Base-by-base conservation (phyloP, 2,888 invertebrate species). In the Acholoe squamosa region DNA sequence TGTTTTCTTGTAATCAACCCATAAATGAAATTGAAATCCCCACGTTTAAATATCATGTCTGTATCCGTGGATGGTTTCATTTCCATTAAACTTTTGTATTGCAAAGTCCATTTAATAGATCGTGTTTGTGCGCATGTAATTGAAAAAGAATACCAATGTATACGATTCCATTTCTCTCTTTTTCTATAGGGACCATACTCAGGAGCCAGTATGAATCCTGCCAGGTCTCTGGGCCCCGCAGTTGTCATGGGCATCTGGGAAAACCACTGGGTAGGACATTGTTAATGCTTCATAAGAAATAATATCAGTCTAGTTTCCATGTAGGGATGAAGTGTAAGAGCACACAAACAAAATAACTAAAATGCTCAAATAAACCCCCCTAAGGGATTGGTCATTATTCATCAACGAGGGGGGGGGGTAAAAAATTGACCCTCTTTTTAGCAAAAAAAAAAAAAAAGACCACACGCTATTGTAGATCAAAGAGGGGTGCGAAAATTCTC, bases 171-270 rank as follows among this genome's bases (percentile, higher is more conserved):
- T 67, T 16, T 67, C 67, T 67, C 67, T 19, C 7, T 67, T n/a
- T 7, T 67, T 28, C 0, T 54, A 16, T 28, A 88, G 88, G 28
- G 19, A 5, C 10, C 52, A 25, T 88, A 14, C 52, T n/a, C 54
- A n/a, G 88, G 88, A 54, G 52, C 54, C 0, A 88, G 88, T 56
- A 88, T 88, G 88, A 88, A 88, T 56, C 88, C 88, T 10, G 88
- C 88, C 19, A 19, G 88, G 0, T 88, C 88, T n/a, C 28, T 88
- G 12, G 88, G 88, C n/a, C 88, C 88, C 10, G 88, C 88, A 1
- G 10, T 52, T 0, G 31, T 88, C 0, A 88, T 88, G 88, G 31
- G 33, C 31, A 54, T 10, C n/a, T 88, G 88, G 88, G 88, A 88
- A 3, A 56, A 88, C 56, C 88, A 88, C 52, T 88, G 88, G 88